phyloP scores from a whole-genome alignment of 2,888 invertebrate genomes.

The Dicyrtomina minuta region DNA sequence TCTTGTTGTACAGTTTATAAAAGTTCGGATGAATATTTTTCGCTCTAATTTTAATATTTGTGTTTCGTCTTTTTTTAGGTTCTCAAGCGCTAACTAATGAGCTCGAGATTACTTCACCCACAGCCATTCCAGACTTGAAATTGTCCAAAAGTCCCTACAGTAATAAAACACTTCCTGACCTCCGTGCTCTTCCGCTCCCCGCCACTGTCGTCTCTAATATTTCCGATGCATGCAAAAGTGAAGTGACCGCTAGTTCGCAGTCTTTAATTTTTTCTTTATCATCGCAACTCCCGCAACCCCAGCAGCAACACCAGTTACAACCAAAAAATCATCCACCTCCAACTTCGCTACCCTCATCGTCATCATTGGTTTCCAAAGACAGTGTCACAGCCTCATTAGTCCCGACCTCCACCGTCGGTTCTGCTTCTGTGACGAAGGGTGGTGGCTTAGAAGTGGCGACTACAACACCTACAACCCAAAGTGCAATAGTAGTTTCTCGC shows the following conservation, averaged over 20 bases:
- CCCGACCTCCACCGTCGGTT: background rate
- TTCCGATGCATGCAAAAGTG: background rate
- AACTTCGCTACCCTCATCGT: background rate
- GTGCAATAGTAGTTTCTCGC: constrained; percentile 30
- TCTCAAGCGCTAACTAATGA: constrained; percentile 31
- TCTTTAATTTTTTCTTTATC: constrained; percentile 2
- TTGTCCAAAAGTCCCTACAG: constrained; percentile 25
- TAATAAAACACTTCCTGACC: constrained; percentile 25
- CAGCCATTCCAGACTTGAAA: constrained; percentile 40
- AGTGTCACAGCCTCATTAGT: background rate
- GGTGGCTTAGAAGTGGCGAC: background rate
- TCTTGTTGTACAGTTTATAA: too few species aligned
- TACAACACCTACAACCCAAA: constrained; percentile 24
- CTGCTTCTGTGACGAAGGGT: background rate
- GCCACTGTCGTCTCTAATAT: background rate
- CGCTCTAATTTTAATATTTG: too few species aligned
- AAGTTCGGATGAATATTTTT: too few species aligned
- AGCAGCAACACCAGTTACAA: too few species aligned
- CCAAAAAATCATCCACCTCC: too few species aligned
- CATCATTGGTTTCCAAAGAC: too few species aligned
- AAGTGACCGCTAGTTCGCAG: constrained; percentile 5
- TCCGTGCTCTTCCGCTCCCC: constrained; percentile 25
- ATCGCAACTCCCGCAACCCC: background rate
- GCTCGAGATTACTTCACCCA: constrained; percentile 24
- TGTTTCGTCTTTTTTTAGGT: constrained; percentile 26